Evolutionary conservation across 2,797 vertebrate species (phyloP).

Genomic region (Sciurus vulgaris): DNA sequence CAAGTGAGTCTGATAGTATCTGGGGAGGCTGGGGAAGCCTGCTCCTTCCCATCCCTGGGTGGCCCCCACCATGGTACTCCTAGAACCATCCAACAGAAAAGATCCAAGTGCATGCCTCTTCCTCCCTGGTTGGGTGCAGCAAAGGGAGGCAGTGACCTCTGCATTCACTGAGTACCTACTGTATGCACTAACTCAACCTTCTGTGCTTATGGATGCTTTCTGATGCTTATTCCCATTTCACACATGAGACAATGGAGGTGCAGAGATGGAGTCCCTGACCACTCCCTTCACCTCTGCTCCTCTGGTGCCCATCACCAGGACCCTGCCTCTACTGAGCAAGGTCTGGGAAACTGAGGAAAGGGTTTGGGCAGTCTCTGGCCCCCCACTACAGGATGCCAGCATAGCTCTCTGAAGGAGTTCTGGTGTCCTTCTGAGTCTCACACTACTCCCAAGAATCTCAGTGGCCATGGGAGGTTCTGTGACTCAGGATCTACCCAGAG

Average conservation of each 20-base stretch:
- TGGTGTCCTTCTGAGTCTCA: not conserved
- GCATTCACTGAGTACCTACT: not conserved
- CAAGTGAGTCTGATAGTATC: not conserved
- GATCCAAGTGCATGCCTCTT: not conserved
- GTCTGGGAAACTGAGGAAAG: not conserved
- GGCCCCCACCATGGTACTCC: not conserved
- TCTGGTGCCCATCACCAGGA: not conserved
- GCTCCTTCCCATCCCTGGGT: not conserved
- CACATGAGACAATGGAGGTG: not conserved
- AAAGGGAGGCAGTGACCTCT: not conserved
- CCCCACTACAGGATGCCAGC: not conserved
- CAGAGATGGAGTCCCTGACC: not conserved
- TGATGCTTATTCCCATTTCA: not conserved
- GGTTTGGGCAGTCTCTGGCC: not conserved
- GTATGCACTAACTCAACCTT: not conserved
- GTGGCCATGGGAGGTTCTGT: not conserved
- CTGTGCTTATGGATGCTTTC: not conserved
- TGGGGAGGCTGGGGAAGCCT: not conserved
- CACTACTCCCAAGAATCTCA: not conserved
- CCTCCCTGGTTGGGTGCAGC: not conserved
- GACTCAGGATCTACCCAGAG: not conserved
- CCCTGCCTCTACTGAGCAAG: not conserved
- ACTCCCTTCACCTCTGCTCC: not conserved
- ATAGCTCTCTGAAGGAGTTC: not conserved
- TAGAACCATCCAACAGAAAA: not conserved